phyloP scores from a whole-genome alignment of 2,797 vertebrate species.

The Pseudochaenichthys georgianus region DNA sequence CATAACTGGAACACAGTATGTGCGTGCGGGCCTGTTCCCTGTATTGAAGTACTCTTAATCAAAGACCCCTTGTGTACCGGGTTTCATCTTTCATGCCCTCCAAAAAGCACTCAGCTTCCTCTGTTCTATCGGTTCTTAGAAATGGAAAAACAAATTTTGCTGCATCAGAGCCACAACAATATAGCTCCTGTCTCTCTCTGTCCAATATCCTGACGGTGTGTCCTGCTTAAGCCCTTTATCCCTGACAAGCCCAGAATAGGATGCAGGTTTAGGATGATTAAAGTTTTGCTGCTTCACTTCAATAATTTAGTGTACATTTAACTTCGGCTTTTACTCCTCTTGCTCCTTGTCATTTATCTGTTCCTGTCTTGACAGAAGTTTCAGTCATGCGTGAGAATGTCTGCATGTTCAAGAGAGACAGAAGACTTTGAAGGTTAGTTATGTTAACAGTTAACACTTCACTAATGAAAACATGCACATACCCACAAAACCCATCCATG shows the following conservation, averaged over 20 bases:
- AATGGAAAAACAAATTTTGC: conserved; percentile 64
- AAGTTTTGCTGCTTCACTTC: conserved; percentile 61
- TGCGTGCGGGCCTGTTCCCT: conserved; percentile 9
- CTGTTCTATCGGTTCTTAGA: conserved; percentile 43
- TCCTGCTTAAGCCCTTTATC: conserved; percentile 67
- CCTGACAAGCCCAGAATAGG: conserved; percentile 62
- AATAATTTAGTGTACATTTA: conserved; percentile 77
- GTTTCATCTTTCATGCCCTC: conserved; percentile 60
- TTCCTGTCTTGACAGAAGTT: conserved; percentile 25
- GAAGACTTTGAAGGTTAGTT: conserved; percentile 33
- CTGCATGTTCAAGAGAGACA: conserved; percentile 26
- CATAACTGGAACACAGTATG: conserved; percentile 29
- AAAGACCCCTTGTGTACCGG: conserved; percentile 49
- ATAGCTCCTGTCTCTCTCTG: conserved; percentile 40
- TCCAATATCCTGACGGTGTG: conserved; percentile 63
- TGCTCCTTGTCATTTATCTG: conserved; percentile 37
- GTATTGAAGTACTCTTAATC: conserved; percentile 50
- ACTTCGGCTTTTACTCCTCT: conserved; percentile 53
- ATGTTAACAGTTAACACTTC: conserved; percentile 42
- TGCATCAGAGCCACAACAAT: conserved; percentile 60
- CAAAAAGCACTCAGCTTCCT: conserved; percentile 51
- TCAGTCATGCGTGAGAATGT: conserved; percentile 32
- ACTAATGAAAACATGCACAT: conserved; percentile 43
- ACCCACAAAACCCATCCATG: conserved; percentile 3
- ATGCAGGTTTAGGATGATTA: conserved; percentile 62